Evolutionary conservation across 2,888 invertebrate genomes (phyloP), one percentile per base, ranked within the genome.

Genomic region (Phorcus lineatus): DNA sequence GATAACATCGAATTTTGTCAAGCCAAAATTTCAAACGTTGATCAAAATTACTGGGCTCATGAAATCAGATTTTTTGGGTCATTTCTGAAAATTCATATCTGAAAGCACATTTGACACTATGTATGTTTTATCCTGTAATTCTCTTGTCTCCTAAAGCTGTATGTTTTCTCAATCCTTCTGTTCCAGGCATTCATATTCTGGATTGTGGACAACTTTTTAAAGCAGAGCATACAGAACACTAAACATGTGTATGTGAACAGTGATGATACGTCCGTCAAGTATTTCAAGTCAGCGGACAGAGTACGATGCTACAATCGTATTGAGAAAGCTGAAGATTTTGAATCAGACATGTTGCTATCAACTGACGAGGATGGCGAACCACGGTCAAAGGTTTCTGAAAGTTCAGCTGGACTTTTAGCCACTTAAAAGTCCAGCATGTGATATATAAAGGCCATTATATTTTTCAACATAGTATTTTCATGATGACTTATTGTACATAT

Each of bases 141-240:
- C n/a, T n/a, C n/a, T n/a, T n/a, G n/a, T n/a, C n/a, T n/a, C n/a
- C n/a, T n/a, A n/a, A n/a, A n/a, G n/a, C n/a, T n/a, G n/a, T n/a
- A n/a, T n/a, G 11, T 47, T 47, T 6, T 9, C 13, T 47, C 47
- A 6, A 11, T 67, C 81, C 82, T 82, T 4, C 36, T 83, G 82
- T 95, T 95, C 77, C 94, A 96, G 96, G 96, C 96, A 87, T 94
- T 96, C 90, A 96, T 96, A 95, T 96, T 96, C 93, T 96, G 96
- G 96, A 96, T 96, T 86, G 96, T 96, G 0, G 96, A 96, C 93
- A 96, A 96, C 93, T 96, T 96, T 94, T 94, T 96, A 77, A 96
- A 96, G 96, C 95, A 90, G 53, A 90, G 88, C 78, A 86, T 89
- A 6, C 88, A 85, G 66, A 87, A 85, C 28, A 84, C 89, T 31